Evolutionary conservation across 2,888 invertebrate species (phyloP), one percentile per base, ranked within the genome.

Genomic region (Ennomos fuscantarius): DNA sequence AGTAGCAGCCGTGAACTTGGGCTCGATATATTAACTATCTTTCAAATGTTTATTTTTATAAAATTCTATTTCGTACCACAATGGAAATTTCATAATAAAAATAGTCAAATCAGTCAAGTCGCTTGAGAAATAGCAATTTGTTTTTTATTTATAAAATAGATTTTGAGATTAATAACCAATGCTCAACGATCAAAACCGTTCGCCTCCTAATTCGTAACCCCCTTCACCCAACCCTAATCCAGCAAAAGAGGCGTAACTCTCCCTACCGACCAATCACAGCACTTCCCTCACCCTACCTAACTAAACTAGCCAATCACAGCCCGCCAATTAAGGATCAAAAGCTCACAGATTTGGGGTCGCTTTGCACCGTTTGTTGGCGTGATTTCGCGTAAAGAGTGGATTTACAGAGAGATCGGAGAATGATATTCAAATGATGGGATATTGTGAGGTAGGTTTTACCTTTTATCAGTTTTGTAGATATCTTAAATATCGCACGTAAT

Each of bases 341-440:
- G 82, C 74, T 71, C 61, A 74, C 78, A 81, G 79, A 82, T 90
- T 90, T 87, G 86, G 89, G 90, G 89, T 88, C 86, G 78, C 81
- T 82, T 87, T 82, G 73, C 73, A 70, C 67, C 77, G 76, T 78
- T 88, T 84, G 76, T 76, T 78, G 78, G 73, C 79, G 81, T 82
- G 72, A 72, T 69, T 65, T 45, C 43, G 59, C 43, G 24, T 60
- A 48, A 51, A 37, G 40, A 41, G 35, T 1, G 40, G 40, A 55
- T 60, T 53, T 24, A 24, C 39, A 31, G 10, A 9, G 15, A 15
- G 43, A 43, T 60, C 52, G 55, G 55, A 0, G 39, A 47, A 8
- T 12, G 48, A 60, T 55, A 60, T 57, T 57, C 56, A 56, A 51
- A 56, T 56, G 46, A 15, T 46, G 24, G 24, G 24, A 5, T 0